phyloP scores from a whole-genome alignment of 2,113 vertebrate genomes.

The Halichoerus grypus region DNA sequence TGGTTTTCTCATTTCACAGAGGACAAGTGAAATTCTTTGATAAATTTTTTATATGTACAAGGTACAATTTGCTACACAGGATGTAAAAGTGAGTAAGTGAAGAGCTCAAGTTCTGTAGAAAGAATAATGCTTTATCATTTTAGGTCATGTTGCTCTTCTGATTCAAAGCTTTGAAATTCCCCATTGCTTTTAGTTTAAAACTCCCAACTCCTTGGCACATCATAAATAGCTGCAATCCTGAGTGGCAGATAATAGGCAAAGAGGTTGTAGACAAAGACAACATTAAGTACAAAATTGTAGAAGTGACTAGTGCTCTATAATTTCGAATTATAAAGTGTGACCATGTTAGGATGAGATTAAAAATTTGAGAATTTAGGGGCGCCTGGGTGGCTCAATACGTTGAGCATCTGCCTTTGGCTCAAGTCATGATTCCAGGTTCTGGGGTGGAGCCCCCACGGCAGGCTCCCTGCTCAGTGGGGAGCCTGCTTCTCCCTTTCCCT shows the following conservation, averaged over 20 bases:
- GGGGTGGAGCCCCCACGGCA: accelerated
- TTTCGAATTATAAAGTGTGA: neutral
- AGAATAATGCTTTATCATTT: neutral
- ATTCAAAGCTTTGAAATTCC: neutral
- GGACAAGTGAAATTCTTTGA: neutral
- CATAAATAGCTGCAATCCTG: neutral
- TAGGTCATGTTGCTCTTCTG: neutral
- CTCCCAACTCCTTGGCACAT: neutral
- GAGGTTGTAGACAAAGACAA: neutral
- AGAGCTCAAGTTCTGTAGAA: neutral
- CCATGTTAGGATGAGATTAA: neutral
- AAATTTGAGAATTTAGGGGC: neutral
- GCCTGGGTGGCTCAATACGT: neutral
- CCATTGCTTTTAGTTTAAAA: neutral
- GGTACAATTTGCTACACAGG: neutral
- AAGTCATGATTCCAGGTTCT: neutral
- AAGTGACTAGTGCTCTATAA: neutral
- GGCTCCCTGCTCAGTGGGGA: neutral
- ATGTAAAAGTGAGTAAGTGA: neutral
- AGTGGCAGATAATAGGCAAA: neutral
- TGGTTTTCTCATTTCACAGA: neutral
- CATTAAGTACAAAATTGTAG: neutral
- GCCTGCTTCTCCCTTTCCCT: neutral
- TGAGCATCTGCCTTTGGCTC: neutral
- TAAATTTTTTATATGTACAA: neutral